phyloP scores from a whole-genome alignment of 53 echinoderm and acorn worm species.

The Mesocentrotus franciscanus region DNA sequence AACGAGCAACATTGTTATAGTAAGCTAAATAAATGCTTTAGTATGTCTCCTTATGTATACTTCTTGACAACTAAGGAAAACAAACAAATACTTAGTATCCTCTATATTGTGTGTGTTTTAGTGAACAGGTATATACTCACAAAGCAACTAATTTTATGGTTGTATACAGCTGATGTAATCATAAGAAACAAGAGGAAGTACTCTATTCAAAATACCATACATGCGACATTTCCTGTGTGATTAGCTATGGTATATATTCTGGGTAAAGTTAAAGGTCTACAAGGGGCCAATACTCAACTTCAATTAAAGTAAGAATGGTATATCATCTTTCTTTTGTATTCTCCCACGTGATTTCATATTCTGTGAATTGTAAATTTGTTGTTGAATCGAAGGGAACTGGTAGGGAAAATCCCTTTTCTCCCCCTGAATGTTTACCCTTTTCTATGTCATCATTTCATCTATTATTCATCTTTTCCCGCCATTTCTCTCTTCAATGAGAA shows the following conservation, averaged over 20 bases:
- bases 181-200: neutral
- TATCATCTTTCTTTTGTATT: neutral
- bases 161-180: neutral
- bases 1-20: neutral
- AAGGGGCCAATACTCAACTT: neutral
- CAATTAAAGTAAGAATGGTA: neutral
- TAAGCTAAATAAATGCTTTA: neutral
- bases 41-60: neutral
- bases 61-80: neutral
- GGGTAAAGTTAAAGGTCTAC: neutral
- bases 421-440: neutral
- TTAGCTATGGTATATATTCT: neutral
- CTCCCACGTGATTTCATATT: neutral
- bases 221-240: neutral
- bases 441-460: neutral
- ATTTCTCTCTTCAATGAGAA: neutral
- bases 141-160: neutral
- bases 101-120: neutral
- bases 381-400: neutral
- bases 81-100: neutral
- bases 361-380: conserved; percentile 16
- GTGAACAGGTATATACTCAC: neutral
- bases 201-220: neutral
- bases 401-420: neutral
- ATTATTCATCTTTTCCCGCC: conserved; percentile 5